phyloP scores from a whole-genome alignment of 2,797 vertebrate species.

The Vireo griseus region DNA sequence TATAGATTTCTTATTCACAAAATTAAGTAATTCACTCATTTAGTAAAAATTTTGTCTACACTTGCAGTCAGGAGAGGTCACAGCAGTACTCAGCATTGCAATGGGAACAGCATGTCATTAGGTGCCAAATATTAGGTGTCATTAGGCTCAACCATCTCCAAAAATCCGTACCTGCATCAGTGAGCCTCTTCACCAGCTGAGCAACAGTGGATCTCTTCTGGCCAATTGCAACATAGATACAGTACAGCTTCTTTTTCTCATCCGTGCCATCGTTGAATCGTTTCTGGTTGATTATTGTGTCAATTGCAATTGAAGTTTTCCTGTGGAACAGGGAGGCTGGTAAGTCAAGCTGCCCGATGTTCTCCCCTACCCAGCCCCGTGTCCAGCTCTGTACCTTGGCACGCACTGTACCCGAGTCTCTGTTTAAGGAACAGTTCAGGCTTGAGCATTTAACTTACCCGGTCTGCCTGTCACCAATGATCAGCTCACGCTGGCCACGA shows the following conservation, averaged over 20 bases:
- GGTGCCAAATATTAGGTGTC: neutral
- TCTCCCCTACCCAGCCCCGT: rapidly evolving
- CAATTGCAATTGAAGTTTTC: constrained; percentile 98
- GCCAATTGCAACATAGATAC: constrained; percentile 97
- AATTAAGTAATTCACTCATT: neutral
- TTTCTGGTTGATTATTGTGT: constrained; percentile 99
- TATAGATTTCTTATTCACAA: neutral
- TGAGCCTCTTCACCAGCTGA: constrained; percentile 96
- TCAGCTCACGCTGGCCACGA: constrained; percentile 95
- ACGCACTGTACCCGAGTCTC: rapidly evolving
- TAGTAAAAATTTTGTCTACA: rapidly evolving
- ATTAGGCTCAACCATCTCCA: neutral
- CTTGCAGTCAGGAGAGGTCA: rapidly evolving
- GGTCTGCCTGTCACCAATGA: constrained; percentile 97
- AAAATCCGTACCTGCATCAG: constrained; percentile 79
- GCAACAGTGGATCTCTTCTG: constrained; percentile 98
- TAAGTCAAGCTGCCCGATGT: rapidly evolving
- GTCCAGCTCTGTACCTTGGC: rapidly evolving
- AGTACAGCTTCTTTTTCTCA: constrained; percentile 98
- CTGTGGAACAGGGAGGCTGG: constrained; percentile 45
- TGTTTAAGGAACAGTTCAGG: neutral
- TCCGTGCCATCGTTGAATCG: constrained; percentile 96
- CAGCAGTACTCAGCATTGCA: neutral
- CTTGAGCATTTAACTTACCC: constrained; percentile 77
- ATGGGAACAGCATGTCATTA: neutral